These are phyloP conservation scores for Alcedo atthis DNA, from an alignment of 2,797 vertebrate genomes.

Conservation along the genomic window DNA sequence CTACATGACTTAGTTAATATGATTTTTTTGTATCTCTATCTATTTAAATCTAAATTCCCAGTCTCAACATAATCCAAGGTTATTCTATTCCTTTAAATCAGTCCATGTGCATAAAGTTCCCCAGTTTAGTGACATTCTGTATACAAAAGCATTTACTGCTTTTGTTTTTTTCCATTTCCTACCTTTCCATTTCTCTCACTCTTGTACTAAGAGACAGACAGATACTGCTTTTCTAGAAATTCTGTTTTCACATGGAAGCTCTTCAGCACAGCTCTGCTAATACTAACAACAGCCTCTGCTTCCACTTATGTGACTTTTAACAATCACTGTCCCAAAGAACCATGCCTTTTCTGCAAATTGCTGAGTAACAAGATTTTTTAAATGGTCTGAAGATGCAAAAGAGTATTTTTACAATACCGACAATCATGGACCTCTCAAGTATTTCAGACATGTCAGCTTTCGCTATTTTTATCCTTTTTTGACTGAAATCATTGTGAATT, in stretches of 20 bases:
- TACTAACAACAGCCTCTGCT: background rate
- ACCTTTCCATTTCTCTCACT: background rate
- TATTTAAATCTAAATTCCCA: background rate
- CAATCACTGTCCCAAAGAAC: background rate
- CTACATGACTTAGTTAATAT: background rate
- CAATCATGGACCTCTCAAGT: background rate
- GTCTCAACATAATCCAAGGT: background rate
- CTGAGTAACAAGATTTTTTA: background rate
- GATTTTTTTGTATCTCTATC: background rate
- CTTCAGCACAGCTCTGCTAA: background rate
- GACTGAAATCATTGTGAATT: background rate
- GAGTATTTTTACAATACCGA: background rate
- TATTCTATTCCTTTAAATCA: background rate
- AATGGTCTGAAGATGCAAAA: background rate
- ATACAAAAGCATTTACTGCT: background rate
- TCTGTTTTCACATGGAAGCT: background rate
- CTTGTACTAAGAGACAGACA: background rate
- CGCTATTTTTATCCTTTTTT: background rate
- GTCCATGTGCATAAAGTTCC: background rate
- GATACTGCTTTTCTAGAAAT: background rate
- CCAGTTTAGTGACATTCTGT: background rate
- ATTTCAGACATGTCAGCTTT: background rate
- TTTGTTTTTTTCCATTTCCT: background rate
- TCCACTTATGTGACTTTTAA: background rate
- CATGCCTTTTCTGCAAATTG: background rate